Conservation (phyloP, 2,113 vertebrate genomes). For the Lipotes vexillifer region DNA sequence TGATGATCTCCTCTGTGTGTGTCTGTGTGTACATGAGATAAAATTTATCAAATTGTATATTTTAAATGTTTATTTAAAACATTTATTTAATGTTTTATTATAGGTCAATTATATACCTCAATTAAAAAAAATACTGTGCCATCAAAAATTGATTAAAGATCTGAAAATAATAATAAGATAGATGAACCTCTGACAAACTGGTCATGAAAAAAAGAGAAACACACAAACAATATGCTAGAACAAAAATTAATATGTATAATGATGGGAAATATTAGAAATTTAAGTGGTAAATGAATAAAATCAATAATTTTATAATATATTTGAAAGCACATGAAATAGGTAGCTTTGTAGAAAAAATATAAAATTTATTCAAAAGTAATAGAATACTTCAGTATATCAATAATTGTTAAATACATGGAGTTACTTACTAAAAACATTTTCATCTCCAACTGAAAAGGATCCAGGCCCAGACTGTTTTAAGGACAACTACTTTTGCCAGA, state of each 20-base stretch:
- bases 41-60: not conserved
- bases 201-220: not conserved
- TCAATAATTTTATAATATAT: not conserved
- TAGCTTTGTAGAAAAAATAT: not conserved
- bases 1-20: not conserved
- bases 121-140: not conserved
- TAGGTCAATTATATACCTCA: not conserved
- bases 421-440: not conserved
- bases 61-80: not conserved
- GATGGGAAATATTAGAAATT: not conserved
- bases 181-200: not conserved
- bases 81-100: no score
- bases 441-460: not conserved
- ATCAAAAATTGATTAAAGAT: not conserved
- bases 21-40: not conserved
- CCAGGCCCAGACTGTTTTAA: not conserved
- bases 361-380: constrained; percentile 4
- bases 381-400: not conserved
- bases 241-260: not conserved
- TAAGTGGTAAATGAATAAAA: not conserved
- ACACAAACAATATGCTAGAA: not conserved
- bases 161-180: not conserved
- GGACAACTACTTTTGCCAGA: not conserved
- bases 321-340: not conserved
- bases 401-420: not conserved